A percentile compares a stretch with the other conserved stretches of the same genome.
Conservation (phyloP, 2,113 vertebrate species). For the Naja naja region DNA sequence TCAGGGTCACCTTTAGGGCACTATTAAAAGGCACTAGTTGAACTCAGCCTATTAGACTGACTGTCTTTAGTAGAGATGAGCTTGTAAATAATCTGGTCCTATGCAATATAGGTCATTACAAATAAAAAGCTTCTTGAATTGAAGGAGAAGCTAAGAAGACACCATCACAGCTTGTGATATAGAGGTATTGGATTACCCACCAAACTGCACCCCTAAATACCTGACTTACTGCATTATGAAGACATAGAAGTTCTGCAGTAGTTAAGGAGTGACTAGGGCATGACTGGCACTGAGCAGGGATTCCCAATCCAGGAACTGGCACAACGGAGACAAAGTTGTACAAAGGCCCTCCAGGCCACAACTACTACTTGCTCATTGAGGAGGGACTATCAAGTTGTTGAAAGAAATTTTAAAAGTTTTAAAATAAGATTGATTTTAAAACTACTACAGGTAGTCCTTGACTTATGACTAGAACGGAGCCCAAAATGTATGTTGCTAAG, state of each 20-base stretch:
- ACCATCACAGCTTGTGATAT: neutral
- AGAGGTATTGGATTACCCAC: neutral
- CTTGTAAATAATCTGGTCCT: neutral
- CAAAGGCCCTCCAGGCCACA: neutral
- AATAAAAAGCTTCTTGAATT: neutral
- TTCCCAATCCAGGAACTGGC: neutral
- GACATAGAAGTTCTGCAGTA: neutral
- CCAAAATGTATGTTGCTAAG: no score
- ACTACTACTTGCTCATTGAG: neutral
- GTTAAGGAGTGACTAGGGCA: neutral
- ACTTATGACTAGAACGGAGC: no score
- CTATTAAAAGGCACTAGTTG: neutral
- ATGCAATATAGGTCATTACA: neutral
- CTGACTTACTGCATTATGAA: neutral
- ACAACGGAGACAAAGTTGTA: neutral
- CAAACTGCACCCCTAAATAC: neutral
- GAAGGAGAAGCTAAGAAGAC: neutral
- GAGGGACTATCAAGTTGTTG: neutral
- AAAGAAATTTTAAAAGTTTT: neutral
- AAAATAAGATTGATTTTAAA: neutral
- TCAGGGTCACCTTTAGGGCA: neutral
- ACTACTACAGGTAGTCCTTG: neutral
- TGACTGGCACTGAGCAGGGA: neutral
- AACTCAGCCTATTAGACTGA: neutral
- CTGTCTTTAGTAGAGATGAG: neutral